Conservation (phyloP, 2,888 invertebrate species). For the Epistrophe grossulariae region DNA sequence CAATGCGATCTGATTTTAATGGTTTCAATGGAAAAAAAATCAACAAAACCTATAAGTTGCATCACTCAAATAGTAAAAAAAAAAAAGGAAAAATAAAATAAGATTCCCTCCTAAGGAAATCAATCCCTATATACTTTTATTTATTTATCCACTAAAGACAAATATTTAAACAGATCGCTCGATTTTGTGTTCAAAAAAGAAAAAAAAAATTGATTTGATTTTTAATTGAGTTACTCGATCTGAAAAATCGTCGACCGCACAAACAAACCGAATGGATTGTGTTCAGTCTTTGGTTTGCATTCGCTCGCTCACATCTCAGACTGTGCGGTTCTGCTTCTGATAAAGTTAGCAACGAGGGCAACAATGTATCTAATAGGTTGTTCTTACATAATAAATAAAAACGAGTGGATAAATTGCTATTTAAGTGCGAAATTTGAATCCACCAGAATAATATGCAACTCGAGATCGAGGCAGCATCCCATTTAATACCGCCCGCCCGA, state of each 20-base stretch:
- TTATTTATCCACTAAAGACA: slow-evolving; percentile 5
- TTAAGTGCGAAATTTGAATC: slow-evolving; percentile 60
- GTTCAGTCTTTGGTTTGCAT: slow-evolving; percentile 14
- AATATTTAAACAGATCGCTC: slow-evolving; percentile 29
- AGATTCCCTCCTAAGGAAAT: background rate
- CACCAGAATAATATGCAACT: slow-evolving; percentile 29
- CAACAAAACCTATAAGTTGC: slow-evolving; percentile 40
- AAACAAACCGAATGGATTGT: slow-evolving; percentile 55
- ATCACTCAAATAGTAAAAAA: slow-evolving; percentile 38
- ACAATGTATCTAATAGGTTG: slow-evolving; percentile 66
- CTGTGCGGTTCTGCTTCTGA: slow-evolving; percentile 16
- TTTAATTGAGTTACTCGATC: slow-evolving; percentile 71
- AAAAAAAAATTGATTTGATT: slow-evolving; percentile 19
- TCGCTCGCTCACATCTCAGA: background rate
- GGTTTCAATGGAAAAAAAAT: slow-evolving; percentile 40
- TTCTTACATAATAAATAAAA: slow-evolving; percentile 58
- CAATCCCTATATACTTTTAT: slow-evolving; percentile 5
- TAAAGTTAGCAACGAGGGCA: slow-evolving; percentile 31
- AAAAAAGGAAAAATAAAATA: background rate
- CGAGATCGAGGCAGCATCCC: slow-evolving; percentile 37
- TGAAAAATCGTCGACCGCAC: slow-evolving; percentile 56
- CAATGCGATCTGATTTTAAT: slow-evolving; percentile 52
- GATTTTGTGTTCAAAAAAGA: background rate
- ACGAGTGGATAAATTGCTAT: slow-evolving; percentile 63
- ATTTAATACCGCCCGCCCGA: slow-evolving; percentile 2